phyloP scores from a whole-genome alignment of 2,888 invertebrate genomes.

The Maniola hyperantus region DNA sequence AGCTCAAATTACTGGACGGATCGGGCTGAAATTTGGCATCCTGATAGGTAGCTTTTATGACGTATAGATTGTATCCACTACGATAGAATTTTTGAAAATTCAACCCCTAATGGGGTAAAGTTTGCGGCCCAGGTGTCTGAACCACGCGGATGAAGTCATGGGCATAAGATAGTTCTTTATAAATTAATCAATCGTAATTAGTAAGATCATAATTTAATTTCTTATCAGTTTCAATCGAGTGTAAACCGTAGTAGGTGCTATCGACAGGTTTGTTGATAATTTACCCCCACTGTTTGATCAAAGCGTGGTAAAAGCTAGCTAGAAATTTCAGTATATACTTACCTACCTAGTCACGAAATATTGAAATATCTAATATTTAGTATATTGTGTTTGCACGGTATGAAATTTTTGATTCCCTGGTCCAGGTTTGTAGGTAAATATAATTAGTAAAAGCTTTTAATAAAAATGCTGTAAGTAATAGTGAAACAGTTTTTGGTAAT shows the following conservation, averaged over 20 bases:
- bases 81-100: too few relatives aligned
- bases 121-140: too few relatives aligned
- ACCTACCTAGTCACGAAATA: conserved; percentile 13
- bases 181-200: too few relatives aligned
- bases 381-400: conserved; percentile 21
- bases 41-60: too few relatives aligned
- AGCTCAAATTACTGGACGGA: too few relatives aligned
- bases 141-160: too few relatives aligned
- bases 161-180: too few relatives aligned
- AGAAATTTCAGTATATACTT: conserved; percentile 23
- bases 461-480: conserved; percentile 10
- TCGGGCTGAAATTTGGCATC: too few relatives aligned
- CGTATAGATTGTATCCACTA: too few relatives aligned
- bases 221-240: conserved; percentile 1
- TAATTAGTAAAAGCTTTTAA: conserved; percentile 21
- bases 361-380: conserved; percentile 18
- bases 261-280: conserved; percentile 37
- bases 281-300: conserved; percentile 41
- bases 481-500: too few relatives aligned
- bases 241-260: conserved; percentile 29
- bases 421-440: conserved; percentile 7
- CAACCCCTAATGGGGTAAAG: too few relatives aligned
- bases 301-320: conserved; percentile 33
- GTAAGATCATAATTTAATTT: neutral
- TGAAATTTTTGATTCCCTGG: neutral